phyloP scores from a whole-genome alignment of 2,888 invertebrate genomes.

The Stenurella melanura region DNA sequence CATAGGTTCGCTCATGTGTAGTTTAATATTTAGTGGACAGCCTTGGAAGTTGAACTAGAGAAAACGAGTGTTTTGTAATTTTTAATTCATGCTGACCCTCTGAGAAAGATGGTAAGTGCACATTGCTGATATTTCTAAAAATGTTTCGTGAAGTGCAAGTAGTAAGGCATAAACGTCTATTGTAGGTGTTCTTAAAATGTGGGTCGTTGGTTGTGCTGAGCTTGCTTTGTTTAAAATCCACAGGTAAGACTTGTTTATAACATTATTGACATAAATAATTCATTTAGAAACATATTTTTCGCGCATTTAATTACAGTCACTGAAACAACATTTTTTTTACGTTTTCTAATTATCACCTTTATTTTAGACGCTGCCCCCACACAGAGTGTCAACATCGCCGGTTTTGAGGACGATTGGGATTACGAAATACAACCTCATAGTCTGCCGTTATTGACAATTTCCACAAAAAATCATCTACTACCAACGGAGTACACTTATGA shows the following conservation, averaged over 20 bases:
- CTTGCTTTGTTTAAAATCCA: slow-evolving; percentile 20
- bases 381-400: slow-evolving; percentile 32
- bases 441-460: slow-evolving; percentile 57
- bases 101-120: slow-evolving; percentile 44
- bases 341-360: not conserved
- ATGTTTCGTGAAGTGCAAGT: not conserved
- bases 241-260: slow-evolving; percentile 27
- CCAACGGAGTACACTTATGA: slow-evolving; percentile 57
- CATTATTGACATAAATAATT: not conserved
- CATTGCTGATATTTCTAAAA: not conserved
- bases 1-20: slow-evolving; percentile 60
- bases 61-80: slow-evolving; percentile 50
- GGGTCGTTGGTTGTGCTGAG: slow-evolving; percentile 5
- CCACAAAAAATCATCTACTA: slow-evolving; percentile 53
- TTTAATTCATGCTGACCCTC: slow-evolving; percentile 47
- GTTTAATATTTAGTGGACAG: slow-evolving; percentile 61
- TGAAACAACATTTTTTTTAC: not conserved
- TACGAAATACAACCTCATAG: slow-evolving; percentile 58
- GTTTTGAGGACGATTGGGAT: slow-evolving; percentile 64
- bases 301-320: not conserved
- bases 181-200: slow-evolving; percentile 19
- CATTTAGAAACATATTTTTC: not conserved
- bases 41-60: slow-evolving; percentile 62
- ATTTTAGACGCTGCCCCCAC: slow-evolving; percentile 51
- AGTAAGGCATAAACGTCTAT: not conserved